These are phyloP conservation scores for Phymatocera aterrima DNA, from an alignment of 2,888 invertebrate genomes.

Conservation along the genomic window DNA sequence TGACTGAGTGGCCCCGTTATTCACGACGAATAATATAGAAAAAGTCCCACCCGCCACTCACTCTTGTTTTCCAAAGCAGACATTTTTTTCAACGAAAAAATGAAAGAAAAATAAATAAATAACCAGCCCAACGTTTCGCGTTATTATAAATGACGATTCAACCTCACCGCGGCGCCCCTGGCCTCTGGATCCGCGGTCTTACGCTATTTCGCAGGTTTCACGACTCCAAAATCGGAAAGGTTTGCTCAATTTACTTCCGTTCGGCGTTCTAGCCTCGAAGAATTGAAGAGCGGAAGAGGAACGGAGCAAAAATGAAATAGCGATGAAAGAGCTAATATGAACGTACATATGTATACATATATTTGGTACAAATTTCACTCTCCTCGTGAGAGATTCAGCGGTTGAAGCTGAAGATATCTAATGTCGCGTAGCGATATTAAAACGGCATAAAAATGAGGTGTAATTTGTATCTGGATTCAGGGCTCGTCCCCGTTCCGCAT, in stretches of 20 bases:
- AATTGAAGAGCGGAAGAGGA: neutral
- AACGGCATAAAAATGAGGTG: conserved; percentile 75
- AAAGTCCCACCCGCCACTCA: conserved; percentile 52
- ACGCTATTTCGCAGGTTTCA: neutral
- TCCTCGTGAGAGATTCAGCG: conserved; percentile 36
- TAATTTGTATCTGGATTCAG: conserved; percentile 72
- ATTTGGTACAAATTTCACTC: conserved; percentile 28
- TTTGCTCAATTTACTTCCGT: neutral
- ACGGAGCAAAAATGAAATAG: neutral
- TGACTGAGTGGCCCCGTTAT: conserved; percentile 74
- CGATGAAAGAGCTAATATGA: neutral
- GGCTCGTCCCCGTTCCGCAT: conserved; percentile 48
- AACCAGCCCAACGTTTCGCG: conserved; percentile 7
- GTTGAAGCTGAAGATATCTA: conserved; percentile 68
- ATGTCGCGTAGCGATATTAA: conserved; percentile 74
- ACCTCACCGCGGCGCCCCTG: neutral
- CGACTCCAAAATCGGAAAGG: neutral
- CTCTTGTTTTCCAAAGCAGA: conserved; percentile 47
- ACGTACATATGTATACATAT: too few relatives aligned
- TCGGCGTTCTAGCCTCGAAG: neutral
- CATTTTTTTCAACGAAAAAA: conserved; percentile 13
- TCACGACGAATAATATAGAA: conserved; percentile 73
- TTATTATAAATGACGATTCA: conserved; percentile 15
- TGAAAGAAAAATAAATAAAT: neutral
- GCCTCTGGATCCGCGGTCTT: neutral